Evolutionary conservation across 2,797 vertebrate species (phyloP).

Genomic region (Tokudaia tokunoshimensis): DNA sequence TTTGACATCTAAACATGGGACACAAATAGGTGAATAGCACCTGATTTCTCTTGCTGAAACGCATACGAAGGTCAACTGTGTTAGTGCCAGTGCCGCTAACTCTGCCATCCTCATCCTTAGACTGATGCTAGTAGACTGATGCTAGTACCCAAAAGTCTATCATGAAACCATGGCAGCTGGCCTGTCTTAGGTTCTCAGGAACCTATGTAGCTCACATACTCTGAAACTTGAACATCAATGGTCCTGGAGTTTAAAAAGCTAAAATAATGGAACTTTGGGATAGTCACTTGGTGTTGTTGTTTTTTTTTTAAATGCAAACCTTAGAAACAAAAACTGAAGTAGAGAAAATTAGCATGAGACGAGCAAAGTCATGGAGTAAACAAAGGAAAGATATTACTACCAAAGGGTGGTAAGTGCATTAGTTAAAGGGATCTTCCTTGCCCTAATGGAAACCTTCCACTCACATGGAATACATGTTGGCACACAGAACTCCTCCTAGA

Average conservation of each 20-base stretch:
- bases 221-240: not conserved
- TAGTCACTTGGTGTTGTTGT: not conserved
- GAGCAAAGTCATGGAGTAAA: not conserved
- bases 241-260: not conserved
- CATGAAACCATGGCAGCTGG: not conserved
- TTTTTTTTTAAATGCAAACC: not conserved
- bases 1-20: not conserved
- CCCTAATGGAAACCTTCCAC: not conserved
- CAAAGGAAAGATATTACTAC: not conserved
- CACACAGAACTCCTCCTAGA: not conserved
- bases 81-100: not conserved
- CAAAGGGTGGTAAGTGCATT: not conserved
- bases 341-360: not conserved
- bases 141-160: not conserved
- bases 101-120: not conserved
- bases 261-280: constrained; percentile 17
- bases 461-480: not conserved
- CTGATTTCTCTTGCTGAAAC: not conserved
- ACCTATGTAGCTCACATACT: not conserved
- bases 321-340: constrained; percentile 6
- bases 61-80: not conserved
- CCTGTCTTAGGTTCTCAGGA: not conserved
- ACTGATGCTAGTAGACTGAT: not conserved
- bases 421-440: not conserved
- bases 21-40: not conserved